Evolutionary conservation across 2,113 vertebrate genomes (phyloP).

Genomic region (Callionymus lyra): DNA sequence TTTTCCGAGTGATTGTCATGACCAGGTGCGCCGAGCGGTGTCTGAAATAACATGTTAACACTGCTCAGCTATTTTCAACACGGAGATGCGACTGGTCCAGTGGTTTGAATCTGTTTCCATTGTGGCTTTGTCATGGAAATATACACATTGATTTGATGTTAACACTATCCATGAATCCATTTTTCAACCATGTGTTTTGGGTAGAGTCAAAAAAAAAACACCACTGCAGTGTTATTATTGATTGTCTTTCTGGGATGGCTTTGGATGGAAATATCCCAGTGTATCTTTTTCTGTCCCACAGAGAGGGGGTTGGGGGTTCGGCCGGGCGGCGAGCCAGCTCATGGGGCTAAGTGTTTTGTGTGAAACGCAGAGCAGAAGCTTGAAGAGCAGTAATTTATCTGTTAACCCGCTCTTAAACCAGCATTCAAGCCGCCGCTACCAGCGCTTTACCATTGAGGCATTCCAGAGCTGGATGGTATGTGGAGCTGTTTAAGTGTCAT

Average conservation of each 20-base stretch:
- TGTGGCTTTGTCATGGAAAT: neutral
- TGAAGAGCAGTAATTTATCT: conserved; percentile 6
- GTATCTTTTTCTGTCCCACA: conserved; percentile 36
- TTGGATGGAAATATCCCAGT: conserved; percentile 10
- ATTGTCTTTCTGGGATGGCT: conserved; percentile 25
- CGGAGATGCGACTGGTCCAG: conserved; percentile 22
- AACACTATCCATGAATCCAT: too few species aligned
- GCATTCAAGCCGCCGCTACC: conserved; percentile 8
- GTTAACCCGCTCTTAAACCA: conserved; percentile 1
- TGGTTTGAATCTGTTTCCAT: conserved; percentile 3
- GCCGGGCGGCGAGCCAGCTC: conserved; percentile 12
- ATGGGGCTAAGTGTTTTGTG: conserved; percentile 30
- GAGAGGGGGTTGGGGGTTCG: conserved; percentile 22
- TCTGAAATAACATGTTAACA: conserved; percentile 41
- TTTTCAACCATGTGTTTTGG: neutral
- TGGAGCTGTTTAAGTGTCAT: too few species aligned
- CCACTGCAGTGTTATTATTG: conserved; percentile 22
- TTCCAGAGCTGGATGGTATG: too few species aligned
- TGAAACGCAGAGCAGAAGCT: conserved; percentile 29
- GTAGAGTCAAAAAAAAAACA: conserved; percentile 6
- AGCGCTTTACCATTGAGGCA: conserved; percentile 1
- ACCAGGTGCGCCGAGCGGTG: conserved; percentile 19
- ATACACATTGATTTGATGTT: too few species aligned
- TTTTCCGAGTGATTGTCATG: conserved; percentile 23
- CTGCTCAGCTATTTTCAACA: conserved; percentile 40